Evolutionary conservation across 1,140 invertebrate species (phyloP).

Genomic region (Diuraphis noxia): DNA sequence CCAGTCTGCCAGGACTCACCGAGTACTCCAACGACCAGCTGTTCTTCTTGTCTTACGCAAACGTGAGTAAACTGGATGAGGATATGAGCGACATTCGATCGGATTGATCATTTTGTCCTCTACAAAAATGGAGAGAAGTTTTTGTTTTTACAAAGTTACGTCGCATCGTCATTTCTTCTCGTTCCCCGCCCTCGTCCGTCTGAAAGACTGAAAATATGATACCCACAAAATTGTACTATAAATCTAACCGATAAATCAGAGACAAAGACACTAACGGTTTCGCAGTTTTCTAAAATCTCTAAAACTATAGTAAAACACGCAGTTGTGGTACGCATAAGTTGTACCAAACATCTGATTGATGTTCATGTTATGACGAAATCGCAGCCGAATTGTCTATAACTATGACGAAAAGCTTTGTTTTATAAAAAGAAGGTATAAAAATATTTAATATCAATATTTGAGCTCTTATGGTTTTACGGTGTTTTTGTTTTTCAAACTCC

Average conservation of each 20-base stretch:
- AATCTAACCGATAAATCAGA: background rate
- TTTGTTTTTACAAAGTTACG: background rate
- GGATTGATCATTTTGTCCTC: background rate
- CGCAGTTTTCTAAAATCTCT: background rate
- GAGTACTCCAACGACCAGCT: conserved; percentile 77
- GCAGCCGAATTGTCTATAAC: background rate
- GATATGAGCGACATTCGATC: background rate
- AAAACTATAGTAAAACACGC: no score
- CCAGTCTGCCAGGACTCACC: conserved; percentile 75
- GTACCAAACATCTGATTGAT: background rate
- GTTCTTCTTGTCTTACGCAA: conserved; percentile 86
- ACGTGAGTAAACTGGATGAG: conserved; percentile 65
- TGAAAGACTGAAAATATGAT: no score
- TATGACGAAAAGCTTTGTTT: background rate
- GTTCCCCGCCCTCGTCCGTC: no score
- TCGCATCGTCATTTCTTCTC: background rate
- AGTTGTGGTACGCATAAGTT: background rate
- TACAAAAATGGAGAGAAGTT: no score
- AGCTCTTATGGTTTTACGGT: no score
- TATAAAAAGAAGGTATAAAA: background rate
- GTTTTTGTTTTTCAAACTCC: background rate
- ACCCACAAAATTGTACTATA: background rate
- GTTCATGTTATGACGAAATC: background rate
- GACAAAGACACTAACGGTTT: background rate
- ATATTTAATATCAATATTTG: background rate